phyloP scores from a whole-genome alignment of 1,140 invertebrate species.

The Maniola jurtina region DNA sequence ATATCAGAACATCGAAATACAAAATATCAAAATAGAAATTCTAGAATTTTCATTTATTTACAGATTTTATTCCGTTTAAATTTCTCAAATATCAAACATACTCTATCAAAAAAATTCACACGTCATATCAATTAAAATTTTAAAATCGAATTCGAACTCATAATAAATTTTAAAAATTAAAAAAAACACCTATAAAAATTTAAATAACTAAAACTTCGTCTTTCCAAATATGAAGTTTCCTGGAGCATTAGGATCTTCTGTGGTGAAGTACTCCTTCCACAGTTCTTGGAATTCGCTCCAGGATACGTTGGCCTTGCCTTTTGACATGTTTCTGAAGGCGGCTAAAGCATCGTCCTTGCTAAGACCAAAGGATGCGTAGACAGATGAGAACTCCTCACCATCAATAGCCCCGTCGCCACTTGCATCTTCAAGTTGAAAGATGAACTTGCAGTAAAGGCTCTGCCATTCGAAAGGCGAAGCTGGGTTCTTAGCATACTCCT shows the following conservation, averaged over 20 bases:
- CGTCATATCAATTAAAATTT: too few relatives aligned
- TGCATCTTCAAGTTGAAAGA: constrained; percentile 90
- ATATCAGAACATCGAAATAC: too few relatives aligned
- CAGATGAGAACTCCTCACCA: constrained; percentile 86
- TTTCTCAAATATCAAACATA: too few relatives aligned
- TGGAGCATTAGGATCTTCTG: constrained; percentile 83
- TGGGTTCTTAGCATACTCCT: constrained; percentile 86
- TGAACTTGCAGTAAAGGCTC: constrained; percentile 87
- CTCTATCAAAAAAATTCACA: too few relatives aligned
- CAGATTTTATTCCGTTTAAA: too few relatives aligned
- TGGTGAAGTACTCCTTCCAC: constrained; percentile 88
- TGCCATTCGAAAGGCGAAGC: constrained; percentile 88
- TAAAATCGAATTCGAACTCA: too few relatives aligned
- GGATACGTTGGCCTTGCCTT: constrained; percentile 82
- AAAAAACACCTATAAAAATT: too few relatives aligned
- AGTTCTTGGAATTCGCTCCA: constrained; percentile 85
- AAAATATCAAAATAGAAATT: too few relatives aligned
- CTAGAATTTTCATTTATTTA: too few relatives aligned
- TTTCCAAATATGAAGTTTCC: constrained; percentile 45
- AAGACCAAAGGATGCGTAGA: constrained; percentile 86
- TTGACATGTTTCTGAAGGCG: constrained; percentile 86
- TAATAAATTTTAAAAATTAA: too few relatives aligned
- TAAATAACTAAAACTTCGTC: constrained; percentile 31
- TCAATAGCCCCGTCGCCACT: constrained; percentile 89
- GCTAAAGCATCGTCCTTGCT: constrained; percentile 83